phyloP scores from a whole-genome alignment of 2,113 vertebrate genomes.

The Semicossyphus pulcher region DNA sequence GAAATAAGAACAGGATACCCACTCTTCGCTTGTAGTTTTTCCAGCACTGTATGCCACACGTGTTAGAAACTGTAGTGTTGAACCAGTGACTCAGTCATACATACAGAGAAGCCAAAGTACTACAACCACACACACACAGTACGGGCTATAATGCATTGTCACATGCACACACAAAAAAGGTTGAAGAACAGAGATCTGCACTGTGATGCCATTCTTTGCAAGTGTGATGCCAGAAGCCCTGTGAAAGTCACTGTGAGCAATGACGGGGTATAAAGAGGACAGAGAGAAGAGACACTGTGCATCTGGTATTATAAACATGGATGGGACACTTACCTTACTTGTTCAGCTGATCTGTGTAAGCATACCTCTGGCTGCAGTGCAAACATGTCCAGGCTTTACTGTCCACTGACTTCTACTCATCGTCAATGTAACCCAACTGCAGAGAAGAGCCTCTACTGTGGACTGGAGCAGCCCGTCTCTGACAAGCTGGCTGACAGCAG shows the following conservation, averaged over 20 bases:
- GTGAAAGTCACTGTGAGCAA: conserved; percentile 46
- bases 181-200: conserved; percentile 88
- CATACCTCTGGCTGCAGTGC: conserved; percentile 97
- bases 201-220: conserved; percentile 93
- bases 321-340: conserved; percentile 92
- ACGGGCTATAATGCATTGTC: conserved; percentile 37
- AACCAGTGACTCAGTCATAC: conserved; percentile 61
- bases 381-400: conserved; percentile 99
- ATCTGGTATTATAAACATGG: conserved; percentile 86
- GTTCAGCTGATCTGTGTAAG: conserved; percentile 92
- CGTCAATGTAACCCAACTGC: conserved; percentile 99
- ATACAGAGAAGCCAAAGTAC: conserved; percentile 51
- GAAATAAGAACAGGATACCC: background rate
- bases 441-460: conserved; percentile 95
- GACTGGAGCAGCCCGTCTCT: conserved; percentile 80
- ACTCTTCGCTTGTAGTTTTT: no score
- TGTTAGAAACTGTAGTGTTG: background rate
- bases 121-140: conserved; percentile 63
- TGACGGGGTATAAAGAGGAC: conserved; percentile 45
- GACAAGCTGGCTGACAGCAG: conserved; percentile 82
- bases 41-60: conserved; percentile 2
- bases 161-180: conserved; percentile 56
- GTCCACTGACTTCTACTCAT: conserved; percentile 99
- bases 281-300: conserved; percentile 59
- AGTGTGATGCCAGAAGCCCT: conserved; percentile 98